Base-by-base conservation (phyloP, 2,888 invertebrate species). In the Archips crataeganus region DNA sequence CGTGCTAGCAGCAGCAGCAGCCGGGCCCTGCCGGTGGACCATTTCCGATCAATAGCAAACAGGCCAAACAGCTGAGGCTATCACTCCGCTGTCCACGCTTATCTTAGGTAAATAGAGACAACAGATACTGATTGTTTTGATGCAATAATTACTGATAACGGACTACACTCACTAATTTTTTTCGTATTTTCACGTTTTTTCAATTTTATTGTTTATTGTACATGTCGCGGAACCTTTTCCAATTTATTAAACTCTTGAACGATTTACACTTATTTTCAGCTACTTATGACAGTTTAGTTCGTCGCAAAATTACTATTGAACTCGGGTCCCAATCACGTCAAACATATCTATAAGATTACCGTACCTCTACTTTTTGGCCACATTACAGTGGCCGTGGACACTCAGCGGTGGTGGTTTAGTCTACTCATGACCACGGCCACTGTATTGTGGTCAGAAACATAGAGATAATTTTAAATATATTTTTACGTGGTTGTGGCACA, bases 21-120 rank as follows among this genome's bases (percentile, higher is more conserved):
- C 63, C 51, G 49, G 64, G 59, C 73, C 63, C 62, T 39, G 67
- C 39, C 62, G 23, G 65, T 70, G 60, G 69, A 60, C 54, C 65
- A 64, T 65, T 70, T 70, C 59, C 74, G 74, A 74, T 74, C 74
- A 64, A 74, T 74, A 74, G 59, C 34, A 39, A 73, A 49, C 73
- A 74, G 74, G 70, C 49, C 34, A 39, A 73, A 49, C 73, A 74
- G 74, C 74, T 74, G 74, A 65, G 74, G 23, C 61, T 23, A 54
- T 10, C 54, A 23, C 51, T 36, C n/a, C 23, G 42, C 62, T 3
- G 15, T 63, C 32, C 49, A 65, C 71, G 64, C 34, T 74, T 60
- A 64, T 36, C 72, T 36, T 65, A 74, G 74, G 74, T 74, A 74
- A 74, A 74, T 67, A 67, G 51, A 34, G 69, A 65, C 57, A 57